These are phyloP conservation scores for Lymantria monacha DNA, from an alignment of 2,888 invertebrate genomes.

Conservation along the genomic window DNA sequence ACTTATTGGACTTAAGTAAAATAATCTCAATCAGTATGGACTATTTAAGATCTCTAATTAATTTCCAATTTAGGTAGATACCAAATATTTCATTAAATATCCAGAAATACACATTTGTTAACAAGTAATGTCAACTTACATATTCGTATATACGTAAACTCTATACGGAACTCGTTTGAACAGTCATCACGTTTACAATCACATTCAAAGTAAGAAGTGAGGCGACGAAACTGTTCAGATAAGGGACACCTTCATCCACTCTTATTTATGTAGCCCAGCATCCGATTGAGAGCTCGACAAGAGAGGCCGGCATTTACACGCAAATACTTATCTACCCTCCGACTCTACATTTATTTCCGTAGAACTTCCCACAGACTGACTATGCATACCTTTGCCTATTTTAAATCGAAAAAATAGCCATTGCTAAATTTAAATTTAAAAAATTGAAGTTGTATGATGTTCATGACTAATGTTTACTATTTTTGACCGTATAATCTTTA, in stretches of 20 bases:
- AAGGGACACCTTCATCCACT: conserved; percentile 68
- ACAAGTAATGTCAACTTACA: background rate
- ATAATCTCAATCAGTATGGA: no score
- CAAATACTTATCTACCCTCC: conserved; percentile 76
- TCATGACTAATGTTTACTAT: no score
- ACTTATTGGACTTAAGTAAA: no score
- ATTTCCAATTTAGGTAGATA: no score
- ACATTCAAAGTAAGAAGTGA: conserved; percentile 57
- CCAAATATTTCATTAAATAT: no score
- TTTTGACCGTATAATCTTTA: no score
- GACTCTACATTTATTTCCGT: conserved; percentile 75
- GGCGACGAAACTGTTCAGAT: conserved; percentile 57
- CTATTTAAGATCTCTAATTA: no score
- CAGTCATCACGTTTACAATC: conserved; percentile 39
- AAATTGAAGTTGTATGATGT: no score
- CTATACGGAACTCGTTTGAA: conserved; percentile 31
- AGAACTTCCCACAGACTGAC: conserved; percentile 58
- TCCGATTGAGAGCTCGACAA: conserved; percentile 73
- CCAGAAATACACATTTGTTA: no score
- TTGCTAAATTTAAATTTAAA: no score
- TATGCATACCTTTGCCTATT: background rate
- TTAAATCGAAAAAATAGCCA: no score
- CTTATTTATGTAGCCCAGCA: conserved; percentile 77
- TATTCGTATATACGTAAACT: conserved; percentile 4
- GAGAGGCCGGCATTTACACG: conserved; percentile 64